Base-by-base conservation (phyloP, 2,797 vertebrate species). In the Sebastes kiyomatsui region DNA sequence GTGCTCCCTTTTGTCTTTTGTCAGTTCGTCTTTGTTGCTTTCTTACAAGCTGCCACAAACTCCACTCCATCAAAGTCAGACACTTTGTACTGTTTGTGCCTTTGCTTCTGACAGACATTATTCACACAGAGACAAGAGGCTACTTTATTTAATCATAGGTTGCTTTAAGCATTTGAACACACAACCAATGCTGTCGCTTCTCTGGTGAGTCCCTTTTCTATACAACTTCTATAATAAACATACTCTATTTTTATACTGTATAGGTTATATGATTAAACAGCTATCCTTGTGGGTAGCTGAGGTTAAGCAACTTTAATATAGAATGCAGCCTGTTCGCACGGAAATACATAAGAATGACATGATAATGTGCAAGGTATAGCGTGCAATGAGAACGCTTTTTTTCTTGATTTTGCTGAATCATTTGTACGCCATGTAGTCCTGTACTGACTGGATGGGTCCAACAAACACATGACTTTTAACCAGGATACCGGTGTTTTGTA, bases 71-170 rank as follows among this genome's bases (percentile, higher is more conserved):
- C 33, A 66, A 25, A 32, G 28, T 64, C 52, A 58, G 33, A 75
- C 23, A 42, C 38, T 59, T 22, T 67, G 30, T 58, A 16, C 25
- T 28, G 33, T 62, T 42, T 67, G 23, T 42, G 25, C 27, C 6
- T 72, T 56, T 25, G 56, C 20, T 23, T 52, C 28, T 68, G 52
- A 75, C 35, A 18, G 33, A 23, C 22, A 38, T 54, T 77, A 52
- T 46, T 77, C 69, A 74, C 76, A 28, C n/a, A 66, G 60, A 67
- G 33, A 70, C 38, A 67, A 58, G 54, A 23, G 23, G 58, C 2
- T 6, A 5, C 59, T n/a, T 64, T 16, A 60, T 28, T 30, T 20
- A 28, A 69, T 66, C 30, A 32, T 46, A 30, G 35, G 25, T 59
- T 32, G 18, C 33, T 74, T 62, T 11, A 27, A 55, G 12, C 62